Base-by-base conservation (phyloP, 1,140 invertebrate species). In the Drosophila murphyi region DNA sequence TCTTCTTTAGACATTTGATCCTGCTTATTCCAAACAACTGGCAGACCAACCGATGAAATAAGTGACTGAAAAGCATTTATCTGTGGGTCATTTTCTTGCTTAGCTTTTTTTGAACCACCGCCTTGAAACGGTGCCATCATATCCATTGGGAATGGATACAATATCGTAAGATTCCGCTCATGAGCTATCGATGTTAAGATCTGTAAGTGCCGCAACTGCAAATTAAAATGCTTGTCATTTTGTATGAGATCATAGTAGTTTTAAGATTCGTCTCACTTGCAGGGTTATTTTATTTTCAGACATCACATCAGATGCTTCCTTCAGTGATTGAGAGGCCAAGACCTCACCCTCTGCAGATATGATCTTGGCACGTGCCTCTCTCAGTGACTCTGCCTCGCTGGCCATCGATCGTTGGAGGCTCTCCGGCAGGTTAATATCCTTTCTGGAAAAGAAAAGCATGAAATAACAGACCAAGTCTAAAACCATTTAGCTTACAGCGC, bases 161-260 rank as follows among this genome's bases (percentile, higher is more conserved):
- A 96, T 77, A 99, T 99, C 8, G 98, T 99, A 0, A 98, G 98
- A 92, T 98, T 98, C 93, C 98, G 98, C 94, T 99, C 98, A 0
- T 97, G 96, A 37, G 98, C 97, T 88, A 99, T 98, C 1, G 97
- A 96, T 92, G 97, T 98, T 50, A 99, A 93, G 2, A 98, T 98
- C 93, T 99, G 96, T 29, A 94, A 90, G 54, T 92, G 89, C 34
- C 89, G 63, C 12, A 92, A 47, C 82, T 91, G 5, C 12, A 7
- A 5, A 39, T n/a, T 8, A 2, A 41, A 5, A 29, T 8, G 34
- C 12, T 35, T 2, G 20, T 35, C 3, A 35, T n/a, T 20, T 43
- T 43, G 10, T 2, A 39, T 7, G 37, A 0, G 3, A 3, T 43
- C 6, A 6, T 3, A 7, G 2, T 52, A 54, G 4, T 37, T 8